These are phyloP conservation scores for Pristis pectinata DNA, from an alignment of 2,797 vertebrate genomes.

Conservation along the genomic window DNA sequence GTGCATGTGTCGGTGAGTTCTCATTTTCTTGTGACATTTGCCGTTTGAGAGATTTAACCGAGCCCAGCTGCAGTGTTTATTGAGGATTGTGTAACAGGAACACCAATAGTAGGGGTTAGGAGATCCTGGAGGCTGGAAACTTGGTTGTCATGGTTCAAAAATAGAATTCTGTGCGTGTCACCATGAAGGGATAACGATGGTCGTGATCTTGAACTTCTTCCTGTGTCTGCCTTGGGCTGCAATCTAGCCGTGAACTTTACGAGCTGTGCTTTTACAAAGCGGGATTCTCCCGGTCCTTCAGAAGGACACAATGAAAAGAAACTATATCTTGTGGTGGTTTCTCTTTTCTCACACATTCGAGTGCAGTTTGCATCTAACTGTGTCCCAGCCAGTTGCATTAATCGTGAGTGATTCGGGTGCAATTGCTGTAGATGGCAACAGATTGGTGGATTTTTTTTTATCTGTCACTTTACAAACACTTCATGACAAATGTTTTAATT, in stretches of 20 bases:
- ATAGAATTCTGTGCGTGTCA: neutral
- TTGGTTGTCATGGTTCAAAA: slow-evolving; percentile 10
- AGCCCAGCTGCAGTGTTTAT: neutral
- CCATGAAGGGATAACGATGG: neutral
- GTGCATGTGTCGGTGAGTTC: neutral
- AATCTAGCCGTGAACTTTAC: slow-evolving; percentile 22
- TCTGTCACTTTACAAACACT: neutral
- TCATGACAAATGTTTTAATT: neutral
- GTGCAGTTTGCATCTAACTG: neutral
- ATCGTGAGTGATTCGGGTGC: neutral
- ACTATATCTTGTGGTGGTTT: neutral
- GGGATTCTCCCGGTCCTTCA: neutral
- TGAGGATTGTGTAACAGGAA: neutral
- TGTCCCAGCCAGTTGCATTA: neutral
- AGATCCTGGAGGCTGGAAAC: neutral
- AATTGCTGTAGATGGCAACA: neutral
- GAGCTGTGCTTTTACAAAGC: neutral
- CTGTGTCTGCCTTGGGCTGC: no score
- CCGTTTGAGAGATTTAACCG: neutral
- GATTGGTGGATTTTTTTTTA: neutral
- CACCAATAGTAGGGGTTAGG: no score
- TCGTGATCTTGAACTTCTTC: slow-evolving; percentile 23
- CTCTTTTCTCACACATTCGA: neutral
- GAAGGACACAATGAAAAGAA: neutral
- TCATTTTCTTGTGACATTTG: neutral